These are phyloP conservation scores for Ianthella basta DNA, from an alignment of 37 sponge, comb jelly and placozoan genomes.

Conservation along the genomic window DNA sequence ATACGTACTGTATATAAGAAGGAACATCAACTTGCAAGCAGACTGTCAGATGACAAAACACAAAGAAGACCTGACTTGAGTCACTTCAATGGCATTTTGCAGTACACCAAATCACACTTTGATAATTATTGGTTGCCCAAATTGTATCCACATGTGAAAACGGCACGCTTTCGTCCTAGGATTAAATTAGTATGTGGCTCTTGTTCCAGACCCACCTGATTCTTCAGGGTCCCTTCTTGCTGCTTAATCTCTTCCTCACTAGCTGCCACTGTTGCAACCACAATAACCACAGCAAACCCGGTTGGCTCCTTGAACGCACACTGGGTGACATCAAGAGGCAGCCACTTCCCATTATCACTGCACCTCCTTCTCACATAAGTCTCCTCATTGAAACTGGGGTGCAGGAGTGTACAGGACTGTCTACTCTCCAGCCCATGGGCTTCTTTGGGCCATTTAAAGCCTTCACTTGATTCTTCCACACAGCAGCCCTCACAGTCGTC, in stretches of 20 bases:
- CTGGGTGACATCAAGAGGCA: conserved; percentile 10
- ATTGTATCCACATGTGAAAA: too few species aligned
- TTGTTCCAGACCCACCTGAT: background rate
- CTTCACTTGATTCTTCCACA: background rate
- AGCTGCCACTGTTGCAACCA: background rate
- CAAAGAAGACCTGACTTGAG: too few species aligned
- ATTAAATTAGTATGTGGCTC: background rate
- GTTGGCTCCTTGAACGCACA: conserved; percentile 1
- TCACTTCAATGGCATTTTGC: too few species aligned
- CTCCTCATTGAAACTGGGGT: background rate
- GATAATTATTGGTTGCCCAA: too few species aligned
- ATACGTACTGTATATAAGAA: too few species aligned
- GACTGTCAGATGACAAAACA: too few species aligned
- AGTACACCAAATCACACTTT: too few species aligned
- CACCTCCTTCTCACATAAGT: background rate
- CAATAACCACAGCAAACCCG: background rate
- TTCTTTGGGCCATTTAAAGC: background rate
- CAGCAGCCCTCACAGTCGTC: conserved; percentile 9
- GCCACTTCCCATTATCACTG: background rate
- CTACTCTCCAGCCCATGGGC: background rate
- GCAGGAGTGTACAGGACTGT: background rate
- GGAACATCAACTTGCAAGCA: too few species aligned
- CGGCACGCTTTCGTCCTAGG: too few species aligned
- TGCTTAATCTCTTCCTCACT: background rate
- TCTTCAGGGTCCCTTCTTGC: background rate